Conservation (phyloP, 2,113 vertebrate species). For the Alligator sinensis region DNA sequence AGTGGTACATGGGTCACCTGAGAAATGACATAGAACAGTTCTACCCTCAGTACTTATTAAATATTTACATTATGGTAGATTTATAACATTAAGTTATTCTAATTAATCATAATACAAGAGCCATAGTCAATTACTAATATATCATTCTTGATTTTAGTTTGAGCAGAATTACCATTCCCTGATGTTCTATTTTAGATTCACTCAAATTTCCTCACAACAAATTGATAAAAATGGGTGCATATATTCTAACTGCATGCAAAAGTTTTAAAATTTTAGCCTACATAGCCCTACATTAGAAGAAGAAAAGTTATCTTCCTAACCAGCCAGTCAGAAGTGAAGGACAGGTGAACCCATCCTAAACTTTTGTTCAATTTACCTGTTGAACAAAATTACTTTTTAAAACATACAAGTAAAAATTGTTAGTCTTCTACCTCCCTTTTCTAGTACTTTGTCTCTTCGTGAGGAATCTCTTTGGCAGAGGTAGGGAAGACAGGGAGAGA, state of each 20-base stretch:
- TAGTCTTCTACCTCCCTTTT: not conserved
- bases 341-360: not conserved
- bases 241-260: not conserved
- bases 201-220: not conserved
- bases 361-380: not conserved
- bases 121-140: not conserved
- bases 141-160: not conserved
- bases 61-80: not conserved
- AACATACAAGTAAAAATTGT: too few relatives aligned
- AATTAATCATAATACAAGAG: not conserved
- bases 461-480: not conserved
- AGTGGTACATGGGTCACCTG: not conserved
- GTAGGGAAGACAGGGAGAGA: too few relatives aligned
- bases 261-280: not conserved
- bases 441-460: not conserved
- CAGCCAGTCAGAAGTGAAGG: not conserved
- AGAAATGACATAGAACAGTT: not conserved
- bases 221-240: not conserved
- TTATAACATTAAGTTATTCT: not conserved
- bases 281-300: not conserved
- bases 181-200: not conserved
- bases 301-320: not conserved
- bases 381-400: not conserved
- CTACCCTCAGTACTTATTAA: not conserved
- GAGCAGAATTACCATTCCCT: not conserved